Conservation (phyloP, 2,888 invertebrate species). For the Hetaerina titia region DNA sequence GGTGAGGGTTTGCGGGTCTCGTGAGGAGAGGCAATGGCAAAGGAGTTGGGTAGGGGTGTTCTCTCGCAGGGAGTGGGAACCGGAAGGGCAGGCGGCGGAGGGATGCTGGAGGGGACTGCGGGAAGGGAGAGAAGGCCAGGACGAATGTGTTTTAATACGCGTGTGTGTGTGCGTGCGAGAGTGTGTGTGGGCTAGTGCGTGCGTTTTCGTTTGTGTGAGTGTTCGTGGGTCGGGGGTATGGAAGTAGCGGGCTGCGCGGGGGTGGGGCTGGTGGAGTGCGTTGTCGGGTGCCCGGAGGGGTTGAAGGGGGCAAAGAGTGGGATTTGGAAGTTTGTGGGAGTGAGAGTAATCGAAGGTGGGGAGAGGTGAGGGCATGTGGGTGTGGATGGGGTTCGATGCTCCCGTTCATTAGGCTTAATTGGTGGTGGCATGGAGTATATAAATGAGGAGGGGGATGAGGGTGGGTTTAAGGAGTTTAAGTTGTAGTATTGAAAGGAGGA, state of each 20-base stretch:
- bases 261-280: neutral
- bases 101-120: neutral
- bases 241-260: neutral
- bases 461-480: slow-evolving; percentile 8
- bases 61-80: neutral
- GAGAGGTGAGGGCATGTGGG: neutral
- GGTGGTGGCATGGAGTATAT: slow-evolving; percentile 32
- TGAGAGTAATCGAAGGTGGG: neutral
- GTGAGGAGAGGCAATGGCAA: neutral
- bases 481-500: neutral
- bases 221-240: neutral
- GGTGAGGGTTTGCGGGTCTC: neutral
- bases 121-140: neutral
- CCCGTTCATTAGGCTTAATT: slow-evolving; percentile 35
- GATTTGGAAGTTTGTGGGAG: neutral
- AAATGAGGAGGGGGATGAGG: neutral
- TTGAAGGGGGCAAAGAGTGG: neutral
- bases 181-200: neutral
- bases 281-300: neutral
- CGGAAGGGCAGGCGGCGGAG: no score
- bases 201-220: neutral
- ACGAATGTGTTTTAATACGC: no score
- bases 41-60: no score
- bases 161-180: neutral
- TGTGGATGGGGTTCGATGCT: neutral